Conservation (phyloP, 2,113 vertebrate species). For the Choloepus hoffmanni region DNA sequence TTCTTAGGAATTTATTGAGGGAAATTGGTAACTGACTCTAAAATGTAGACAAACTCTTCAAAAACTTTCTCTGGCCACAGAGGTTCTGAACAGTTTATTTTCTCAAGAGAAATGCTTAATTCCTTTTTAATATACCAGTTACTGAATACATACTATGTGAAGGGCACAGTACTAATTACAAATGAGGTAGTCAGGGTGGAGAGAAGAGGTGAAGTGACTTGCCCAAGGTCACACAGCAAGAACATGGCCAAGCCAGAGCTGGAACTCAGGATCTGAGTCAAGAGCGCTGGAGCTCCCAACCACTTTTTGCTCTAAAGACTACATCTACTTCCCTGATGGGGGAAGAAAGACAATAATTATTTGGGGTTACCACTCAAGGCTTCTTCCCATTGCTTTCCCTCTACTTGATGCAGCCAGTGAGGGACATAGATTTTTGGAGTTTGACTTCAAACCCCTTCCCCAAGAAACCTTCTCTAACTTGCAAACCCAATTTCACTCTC, state of each 20-base stretch:
- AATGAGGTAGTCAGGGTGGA: not conserved
- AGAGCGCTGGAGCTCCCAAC: not conserved
- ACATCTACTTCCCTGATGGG: not conserved
- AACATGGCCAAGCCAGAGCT: not conserved
- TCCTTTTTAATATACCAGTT: conserved; percentile 30
- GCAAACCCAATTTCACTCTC: conserved; percentile 27
- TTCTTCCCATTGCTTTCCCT: not conserved
- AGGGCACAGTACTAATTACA: not conserved
- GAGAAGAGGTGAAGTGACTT: not conserved
- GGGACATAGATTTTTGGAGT: not conserved
- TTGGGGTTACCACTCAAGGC: not conserved
- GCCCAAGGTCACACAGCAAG: not conserved
- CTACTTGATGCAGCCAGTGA: not conserved
- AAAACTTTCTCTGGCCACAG: not conserved
- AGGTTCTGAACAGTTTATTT: conserved; percentile 46
- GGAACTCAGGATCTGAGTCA: not conserved
- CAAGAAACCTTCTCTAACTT: conserved; percentile 31
- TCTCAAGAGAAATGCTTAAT: conserved; percentile 39
- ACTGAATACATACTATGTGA: conserved; percentile 25
- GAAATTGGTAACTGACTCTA: not conserved
- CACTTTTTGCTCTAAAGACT: not conserved
- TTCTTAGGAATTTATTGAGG: conserved; percentile 14
- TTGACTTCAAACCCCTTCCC: conserved; percentile 19
- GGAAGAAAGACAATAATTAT: not conserved
- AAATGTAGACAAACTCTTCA: conserved; percentile 10